These are phyloP conservation scores for Chelonus formosanus DNA, from an alignment of 2,888 invertebrate genomes.

Conservation along the genomic window DNA sequence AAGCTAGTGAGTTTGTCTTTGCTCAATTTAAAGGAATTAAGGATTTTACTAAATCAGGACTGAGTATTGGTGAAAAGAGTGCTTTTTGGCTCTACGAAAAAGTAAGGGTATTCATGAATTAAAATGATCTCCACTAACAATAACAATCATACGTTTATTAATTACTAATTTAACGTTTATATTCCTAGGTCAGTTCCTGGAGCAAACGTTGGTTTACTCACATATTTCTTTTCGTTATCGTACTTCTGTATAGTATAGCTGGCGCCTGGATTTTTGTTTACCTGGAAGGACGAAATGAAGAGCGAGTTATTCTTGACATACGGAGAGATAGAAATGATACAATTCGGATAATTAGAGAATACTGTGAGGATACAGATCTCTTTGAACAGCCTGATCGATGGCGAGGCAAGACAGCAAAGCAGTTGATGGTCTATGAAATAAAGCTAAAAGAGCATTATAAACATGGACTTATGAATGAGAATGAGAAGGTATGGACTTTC, in stretches of 20 bases:
- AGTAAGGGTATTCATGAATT: conserved; percentile 59
- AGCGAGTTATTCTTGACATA: conserved; percentile 51
- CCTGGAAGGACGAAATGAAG: conserved; percentile 74
- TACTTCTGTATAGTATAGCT: conserved; percentile 80
- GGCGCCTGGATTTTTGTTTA: conserved; percentile 84
- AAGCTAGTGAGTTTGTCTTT: conserved; percentile 81
- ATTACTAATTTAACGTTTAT: conserved; percentile 6
- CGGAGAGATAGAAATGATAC: conserved; percentile 61
- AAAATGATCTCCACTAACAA: neutral
- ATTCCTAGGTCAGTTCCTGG: conserved; percentile 69
- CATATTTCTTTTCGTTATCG: conserved; percentile 81
- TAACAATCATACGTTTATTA: neutral
- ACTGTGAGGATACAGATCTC: conserved; percentile 53
- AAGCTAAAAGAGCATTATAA: conserved; percentile 67
- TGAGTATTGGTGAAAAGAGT: conserved; percentile 84
- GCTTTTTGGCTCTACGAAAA: conserved; percentile 83
- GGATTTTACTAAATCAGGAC: conserved; percentile 82
- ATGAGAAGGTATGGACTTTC: conserved; percentile 77
- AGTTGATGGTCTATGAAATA: conserved; percentile 69
- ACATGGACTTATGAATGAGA: conserved; percentile 63
- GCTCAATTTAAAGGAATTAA: conserved; percentile 82
- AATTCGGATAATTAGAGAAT: conserved; percentile 51
- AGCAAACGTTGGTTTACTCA: conserved; percentile 91
- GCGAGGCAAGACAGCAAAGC: conserved; percentile 66
- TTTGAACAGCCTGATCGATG: conserved; percentile 63